phyloP scores from a whole-genome alignment of 2,113 vertebrate genomes.

The Entelurus aequoreus region DNA sequence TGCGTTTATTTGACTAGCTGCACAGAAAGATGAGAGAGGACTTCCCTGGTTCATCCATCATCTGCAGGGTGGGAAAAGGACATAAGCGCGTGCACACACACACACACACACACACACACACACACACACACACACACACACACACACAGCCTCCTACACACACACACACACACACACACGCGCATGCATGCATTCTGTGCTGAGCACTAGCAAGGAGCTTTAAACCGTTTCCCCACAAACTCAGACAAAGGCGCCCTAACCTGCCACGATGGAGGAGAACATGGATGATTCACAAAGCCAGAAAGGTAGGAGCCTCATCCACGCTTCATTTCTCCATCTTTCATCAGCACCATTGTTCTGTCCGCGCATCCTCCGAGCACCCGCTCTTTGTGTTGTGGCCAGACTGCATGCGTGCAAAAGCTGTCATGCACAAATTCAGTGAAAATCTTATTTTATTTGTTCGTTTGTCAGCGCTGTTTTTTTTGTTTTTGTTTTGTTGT shows the following conservation, averaged over 20 bases:
- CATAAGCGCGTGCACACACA: conserved; percentile 7
- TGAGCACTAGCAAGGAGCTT: conserved; percentile 55
- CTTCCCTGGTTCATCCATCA: conserved; percentile 65
- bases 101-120: conserved; percentile 39
- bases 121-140: conserved; percentile 36
- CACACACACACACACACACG: conserved; percentile 11
- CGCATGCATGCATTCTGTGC: conserved; percentile 31
- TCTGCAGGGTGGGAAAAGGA: conserved; percentile 61
- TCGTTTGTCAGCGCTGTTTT: neutral
- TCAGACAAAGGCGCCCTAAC: conserved; percentile 55
- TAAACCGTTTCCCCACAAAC: conserved; percentile 45
- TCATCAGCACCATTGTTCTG: conserved; percentile 41
- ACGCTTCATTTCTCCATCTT: conserved; percentile 1
- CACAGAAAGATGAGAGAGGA: conserved; percentile 40
- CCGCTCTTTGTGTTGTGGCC: conserved; percentile 43
- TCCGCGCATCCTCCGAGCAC: conserved; percentile 22
- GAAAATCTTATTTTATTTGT: neutral
- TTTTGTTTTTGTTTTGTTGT: neutral
- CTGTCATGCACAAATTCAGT: neutral
- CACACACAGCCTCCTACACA: conserved; percentile 28
- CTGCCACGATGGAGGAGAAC: conserved; percentile 63
- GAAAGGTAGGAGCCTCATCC: conserved; percentile 49
- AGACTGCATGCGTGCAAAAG: conserved; percentile 6
- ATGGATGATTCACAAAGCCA: conserved; percentile 63
- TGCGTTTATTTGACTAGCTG: too few species aligned